Evolutionary conservation across 2,113 vertebrate genomes (phyloP), one percentile per base, ranked within the genome.

Genomic region (Periophthalmodon schlosseri): DNA sequence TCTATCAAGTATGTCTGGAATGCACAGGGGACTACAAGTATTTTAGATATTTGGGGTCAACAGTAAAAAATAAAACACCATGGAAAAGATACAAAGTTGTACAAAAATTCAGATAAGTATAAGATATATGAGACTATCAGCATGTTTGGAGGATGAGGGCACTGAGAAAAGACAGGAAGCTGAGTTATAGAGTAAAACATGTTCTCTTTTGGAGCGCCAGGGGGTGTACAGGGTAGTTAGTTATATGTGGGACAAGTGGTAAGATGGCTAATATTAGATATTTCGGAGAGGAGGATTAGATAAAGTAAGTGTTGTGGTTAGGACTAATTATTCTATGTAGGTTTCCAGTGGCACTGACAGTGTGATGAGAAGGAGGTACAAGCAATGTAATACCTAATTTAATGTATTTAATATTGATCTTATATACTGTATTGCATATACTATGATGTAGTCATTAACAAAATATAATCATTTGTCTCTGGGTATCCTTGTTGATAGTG

Each of bases 141-240:
- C 20, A 21, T 10, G 7, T 57, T 56, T 21, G 20, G 20, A 21
- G 52, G 9, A 58, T 5, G 68, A 13, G 60, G 47, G 36, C 11
- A 52, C 33, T 16, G 47, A 63, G 61, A 34, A 50, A 54, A 72
- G 49, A 15, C 49, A 68, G 72, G 64, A 75, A 52, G 23, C 23
- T 33, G 33, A 77, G 52, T 39, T 23, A 11, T n/a, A 21, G 54
- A 21, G 20, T 56, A 1, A 20, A 56, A n/a, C 52, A n/a, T n/a
- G 20, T 56, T 56, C 4, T 39, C 36, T 39, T 39, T 39, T 39
- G 36, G 36, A 39, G 36, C 5, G 36, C 36, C 36, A 39, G 36
- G 8, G 36, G 36, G 36, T 39, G 36, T 44, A 9, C 39, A 44
- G 39, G 39, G 39, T 44, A 44, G 39, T 44, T 44, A 44, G 39